Evolutionary conservation across 2,888 invertebrate species (phyloP).

Genomic region (Torymus auratus): DNA sequence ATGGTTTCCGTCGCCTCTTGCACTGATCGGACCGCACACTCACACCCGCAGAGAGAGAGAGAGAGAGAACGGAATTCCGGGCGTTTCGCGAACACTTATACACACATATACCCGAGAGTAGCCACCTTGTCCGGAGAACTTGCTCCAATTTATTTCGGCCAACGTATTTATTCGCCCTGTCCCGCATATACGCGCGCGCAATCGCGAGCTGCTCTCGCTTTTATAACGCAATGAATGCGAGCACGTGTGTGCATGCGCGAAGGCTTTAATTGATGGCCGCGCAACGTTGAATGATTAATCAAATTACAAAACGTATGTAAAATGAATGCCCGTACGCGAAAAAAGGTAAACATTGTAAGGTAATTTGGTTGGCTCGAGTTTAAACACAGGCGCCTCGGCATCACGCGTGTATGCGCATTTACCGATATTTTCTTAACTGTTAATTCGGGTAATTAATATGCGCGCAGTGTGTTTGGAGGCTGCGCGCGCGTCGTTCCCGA

Average conservation of each 20-base stretch:
- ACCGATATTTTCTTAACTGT: conserved; percentile 35
- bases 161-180: background rate
- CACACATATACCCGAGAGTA: background rate
- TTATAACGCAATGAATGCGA: too few species aligned
- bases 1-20: too few species aligned
- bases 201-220: too few species aligned
- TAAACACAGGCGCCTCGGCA: too few species aligned
- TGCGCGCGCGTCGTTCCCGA: background rate
- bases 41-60: too few species aligned
- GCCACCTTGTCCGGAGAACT: background rate
- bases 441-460: conserved; percentile 44
- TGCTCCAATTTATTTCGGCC: conserved; percentile 31
- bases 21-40: too few species aligned
- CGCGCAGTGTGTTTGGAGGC: background rate
- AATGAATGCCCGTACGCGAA: conserved; percentile 4
- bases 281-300: conserved; percentile 34
- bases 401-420: background rate
- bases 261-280: conserved; percentile 36
- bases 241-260: background rate
- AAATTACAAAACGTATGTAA: conserved; percentile 39
- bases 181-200: too few species aligned
- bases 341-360: conserved; percentile 11
- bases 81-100: background rate
- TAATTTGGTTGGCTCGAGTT: conserved; percentile 24
- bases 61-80: background rate